A percentile compares a stretch with the other conserved stretches of the same genome.
Evolutionary conservation across 2,888 invertebrate species (phyloP).

Genomic region (Heliconius ethilla): DNA sequence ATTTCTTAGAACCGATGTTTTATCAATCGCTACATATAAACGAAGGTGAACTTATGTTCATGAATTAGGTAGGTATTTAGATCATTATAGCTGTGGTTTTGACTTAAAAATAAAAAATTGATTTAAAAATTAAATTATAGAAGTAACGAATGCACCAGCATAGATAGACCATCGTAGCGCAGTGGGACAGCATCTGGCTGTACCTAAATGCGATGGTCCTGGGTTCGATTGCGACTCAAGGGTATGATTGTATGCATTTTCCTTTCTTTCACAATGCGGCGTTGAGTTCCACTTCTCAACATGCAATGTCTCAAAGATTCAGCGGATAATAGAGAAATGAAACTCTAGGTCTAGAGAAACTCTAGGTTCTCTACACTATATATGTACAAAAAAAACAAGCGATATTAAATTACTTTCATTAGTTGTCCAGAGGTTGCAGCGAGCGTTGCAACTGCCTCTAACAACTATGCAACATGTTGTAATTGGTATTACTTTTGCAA

Average conservation of each 20-base stretch:
- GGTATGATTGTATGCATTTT: too few relatives aligned
- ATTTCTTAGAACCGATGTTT: background rate
- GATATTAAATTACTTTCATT: background rate
- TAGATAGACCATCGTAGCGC: too few relatives aligned
- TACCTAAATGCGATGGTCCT: too few relatives aligned
- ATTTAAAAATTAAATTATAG: too few relatives aligned
- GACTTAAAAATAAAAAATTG: background rate
- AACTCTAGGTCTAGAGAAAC: too few relatives aligned
- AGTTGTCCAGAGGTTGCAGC: background rate
- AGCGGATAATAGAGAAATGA: background rate
- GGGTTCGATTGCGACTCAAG: too few relatives aligned
- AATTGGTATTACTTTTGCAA: conserved; percentile 16
- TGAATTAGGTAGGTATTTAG: background rate
- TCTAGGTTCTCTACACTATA: background rate
- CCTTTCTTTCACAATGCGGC: too few relatives aligned
- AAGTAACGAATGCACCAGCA: too few relatives aligned
- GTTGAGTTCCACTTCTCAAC: too few relatives aligned
- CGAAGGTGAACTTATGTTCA: background rate
- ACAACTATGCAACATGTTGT: background rate
- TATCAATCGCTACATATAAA: background rate
- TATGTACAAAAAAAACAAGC: background rate
- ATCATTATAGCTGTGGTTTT: background rate
- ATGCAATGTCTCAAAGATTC: too few relatives aligned
- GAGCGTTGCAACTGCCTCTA: conserved; percentile 1
- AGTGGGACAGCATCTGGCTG: too few relatives aligned